Evolutionary conservation across 1,140 invertebrate genomes (phyloP).

Genomic region (Drosophila ironensis): DNA sequence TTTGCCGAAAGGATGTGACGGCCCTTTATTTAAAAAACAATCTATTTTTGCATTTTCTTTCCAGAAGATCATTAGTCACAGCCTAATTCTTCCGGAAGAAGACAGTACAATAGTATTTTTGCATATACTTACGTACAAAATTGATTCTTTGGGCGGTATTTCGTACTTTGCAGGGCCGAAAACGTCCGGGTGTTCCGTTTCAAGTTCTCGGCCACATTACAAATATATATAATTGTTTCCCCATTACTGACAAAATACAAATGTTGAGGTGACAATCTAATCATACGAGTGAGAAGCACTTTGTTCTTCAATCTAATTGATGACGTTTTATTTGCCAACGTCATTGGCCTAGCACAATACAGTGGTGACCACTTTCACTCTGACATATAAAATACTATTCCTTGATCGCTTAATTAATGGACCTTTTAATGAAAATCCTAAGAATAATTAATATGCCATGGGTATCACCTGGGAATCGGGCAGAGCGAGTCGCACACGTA

Average conservation of each 20-base stretch:
- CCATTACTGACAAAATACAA: no score
- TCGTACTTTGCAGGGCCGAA: no score
- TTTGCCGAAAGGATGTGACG: slow-evolving; percentile 6
- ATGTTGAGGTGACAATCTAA: no score
- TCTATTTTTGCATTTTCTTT: slow-evolving; percentile 15
- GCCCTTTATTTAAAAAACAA: slow-evolving; percentile 31
- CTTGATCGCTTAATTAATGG: slow-evolving; percentile 1
- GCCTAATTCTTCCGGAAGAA: background rate
- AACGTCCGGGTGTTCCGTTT: no score
- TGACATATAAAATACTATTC: background rate
- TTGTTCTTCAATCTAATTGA: no score
- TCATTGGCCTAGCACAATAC: no score
- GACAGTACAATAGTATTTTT: background rate
- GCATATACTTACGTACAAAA: no score
- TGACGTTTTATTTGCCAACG: background rate
- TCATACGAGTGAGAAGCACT: no score
- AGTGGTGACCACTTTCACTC: background rate
- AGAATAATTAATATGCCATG: background rate
- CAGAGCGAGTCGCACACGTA: slow-evolving; percentile 5
- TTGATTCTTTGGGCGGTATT: no score
- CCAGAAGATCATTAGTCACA: slow-evolving; percentile 7
- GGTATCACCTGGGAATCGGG: slow-evolving; percentile 11
- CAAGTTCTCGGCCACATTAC: no score
- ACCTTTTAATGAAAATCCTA: slow-evolving; percentile 5
- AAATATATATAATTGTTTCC: no score